Evolutionary conservation across 2,113 vertebrate genomes (phyloP).

Genomic region (Perca fluviatilis): DNA sequence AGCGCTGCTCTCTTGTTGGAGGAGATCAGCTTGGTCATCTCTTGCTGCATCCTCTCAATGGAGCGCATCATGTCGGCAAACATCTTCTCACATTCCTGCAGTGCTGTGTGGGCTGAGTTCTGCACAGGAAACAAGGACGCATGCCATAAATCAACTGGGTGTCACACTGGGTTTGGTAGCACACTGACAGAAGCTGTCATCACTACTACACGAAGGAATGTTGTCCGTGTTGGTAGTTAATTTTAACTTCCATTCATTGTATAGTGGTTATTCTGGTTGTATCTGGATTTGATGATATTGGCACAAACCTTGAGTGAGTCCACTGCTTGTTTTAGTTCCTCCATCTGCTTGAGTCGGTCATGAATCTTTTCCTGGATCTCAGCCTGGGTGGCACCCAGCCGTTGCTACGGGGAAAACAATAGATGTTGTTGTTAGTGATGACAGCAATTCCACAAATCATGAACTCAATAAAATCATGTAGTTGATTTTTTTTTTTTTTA

Average conservation of each 20-base stretch:
- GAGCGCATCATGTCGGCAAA: constrained; percentile 85
- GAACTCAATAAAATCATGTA: not conserved
- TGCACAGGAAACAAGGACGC: constrained; percentile 40
- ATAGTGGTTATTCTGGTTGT: constrained; percentile 49
- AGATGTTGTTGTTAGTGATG: not conserved
- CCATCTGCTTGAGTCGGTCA: constrained; percentile 87
- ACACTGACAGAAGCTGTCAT: constrained; percentile 23
- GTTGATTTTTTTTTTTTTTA: not conserved
- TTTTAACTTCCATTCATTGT: not conserved
- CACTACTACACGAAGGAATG: constrained; percentile 54
- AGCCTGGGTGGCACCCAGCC: constrained; percentile 85
- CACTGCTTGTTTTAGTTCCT: constrained; percentile 86
- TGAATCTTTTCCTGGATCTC: constrained; percentile 88
- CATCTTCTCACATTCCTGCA: constrained; percentile 87
- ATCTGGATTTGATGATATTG: constrained; percentile 19
- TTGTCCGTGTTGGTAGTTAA: constrained; percentile 2
- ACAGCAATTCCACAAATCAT: not conserved
- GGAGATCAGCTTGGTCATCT: constrained; percentile 86
- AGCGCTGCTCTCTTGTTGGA: constrained; percentile 84
- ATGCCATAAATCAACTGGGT: constrained; percentile 20
- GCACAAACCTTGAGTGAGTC: constrained; percentile 83
- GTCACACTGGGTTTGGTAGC: constrained; percentile 39
- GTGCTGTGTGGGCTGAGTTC: constrained; percentile 83
- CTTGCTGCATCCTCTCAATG: constrained; percentile 88
- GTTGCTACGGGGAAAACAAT: constrained; percentile 76